Evolutionary conservation across 1,140 invertebrate genomes (phyloP), one percentile per base, ranked within the genome.

Genomic region (Diabrotica undecimpunctata): DNA sequence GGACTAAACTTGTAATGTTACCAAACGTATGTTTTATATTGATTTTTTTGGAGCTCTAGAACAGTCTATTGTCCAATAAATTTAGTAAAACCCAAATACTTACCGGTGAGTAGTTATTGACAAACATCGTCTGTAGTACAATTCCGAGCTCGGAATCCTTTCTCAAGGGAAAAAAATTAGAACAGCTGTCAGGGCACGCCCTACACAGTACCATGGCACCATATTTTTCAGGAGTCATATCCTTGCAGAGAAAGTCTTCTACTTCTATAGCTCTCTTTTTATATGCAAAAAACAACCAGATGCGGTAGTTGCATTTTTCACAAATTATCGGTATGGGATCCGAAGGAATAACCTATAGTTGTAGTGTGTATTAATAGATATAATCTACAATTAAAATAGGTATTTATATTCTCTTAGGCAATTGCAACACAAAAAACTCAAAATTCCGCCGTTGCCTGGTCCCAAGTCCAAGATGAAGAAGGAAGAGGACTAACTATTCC

Each of bases 211-310:
- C 56, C 38, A 38, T 58, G 10, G 36, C 39, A 38, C 56, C 56
- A 58, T 58, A 58, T n/a, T 58, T 58, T 38, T 36, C 56, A 35
- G 35, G 39, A 37, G 56, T 38, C 56, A 58, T 58, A 6, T 58
- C 56, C 7, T 12, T 37, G 36, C 39, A 37, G 10, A 58, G 38
- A 58, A 38, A 12, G 36, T 37, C 39, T 58, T 58, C 56, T 9
- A 58, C 56, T n/a, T 58, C 56, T n/a, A 58, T 58, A 11, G 35
- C 36, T 10, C 35, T 58, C 36, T 38, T 58, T 58, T 58, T 37
- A 41, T 38, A 58, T 58, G 39, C 36, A 37, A 58, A 58, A 41
- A n/a, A 58, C 36, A 58, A n/a, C 56, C 56, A 58, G 36, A 41
- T 41, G n/a, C 39, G 36, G 37, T 37, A 12, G 39, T 35, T 38